phyloP scores from a whole-genome alignment of 1,140 invertebrate genomes.

The Brachionus sp. region DNA sequence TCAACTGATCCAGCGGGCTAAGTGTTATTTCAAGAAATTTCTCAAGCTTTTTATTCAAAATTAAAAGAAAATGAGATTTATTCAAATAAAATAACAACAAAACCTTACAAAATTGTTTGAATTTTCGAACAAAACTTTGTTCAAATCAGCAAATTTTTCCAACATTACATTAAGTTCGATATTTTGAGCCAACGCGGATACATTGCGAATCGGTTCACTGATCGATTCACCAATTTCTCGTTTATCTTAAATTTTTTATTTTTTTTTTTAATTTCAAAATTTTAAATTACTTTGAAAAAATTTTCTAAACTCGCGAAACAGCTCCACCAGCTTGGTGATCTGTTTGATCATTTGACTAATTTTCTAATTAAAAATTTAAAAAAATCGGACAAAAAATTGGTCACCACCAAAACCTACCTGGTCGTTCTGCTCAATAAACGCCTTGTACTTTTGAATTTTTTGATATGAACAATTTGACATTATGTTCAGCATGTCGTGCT shows the following conservation, averaged over 20 bases:
- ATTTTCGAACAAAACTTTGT: background rate
- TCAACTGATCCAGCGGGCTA: background rate
- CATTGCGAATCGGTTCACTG: background rate
- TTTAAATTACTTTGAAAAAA: background rate
- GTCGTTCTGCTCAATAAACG: constrained; percentile 19
- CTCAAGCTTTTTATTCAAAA: constrained; percentile 3
- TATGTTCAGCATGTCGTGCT: background rate
- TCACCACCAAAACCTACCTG: background rate
- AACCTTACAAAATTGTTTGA: constrained; percentile 15
- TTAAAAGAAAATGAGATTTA: background rate
- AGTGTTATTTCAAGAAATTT: background rate
- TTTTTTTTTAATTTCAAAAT: background rate
- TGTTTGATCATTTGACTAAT: background rate
- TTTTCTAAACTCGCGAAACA: background rate
- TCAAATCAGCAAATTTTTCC: constrained; percentile 24
- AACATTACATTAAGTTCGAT: background rate
- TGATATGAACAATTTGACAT: background rate
- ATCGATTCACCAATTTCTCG: background rate
- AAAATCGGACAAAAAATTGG: background rate
- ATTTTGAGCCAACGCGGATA: background rate
- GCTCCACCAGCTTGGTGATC: background rate
- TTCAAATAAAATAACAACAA: background rate
- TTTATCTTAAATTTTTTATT: background rate
- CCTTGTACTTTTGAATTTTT: constrained; percentile 2
- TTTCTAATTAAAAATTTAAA: background rate